Evolutionary conservation across 1,140 invertebrate species (phyloP).

Genomic region (Drosophila orosa): DNA sequence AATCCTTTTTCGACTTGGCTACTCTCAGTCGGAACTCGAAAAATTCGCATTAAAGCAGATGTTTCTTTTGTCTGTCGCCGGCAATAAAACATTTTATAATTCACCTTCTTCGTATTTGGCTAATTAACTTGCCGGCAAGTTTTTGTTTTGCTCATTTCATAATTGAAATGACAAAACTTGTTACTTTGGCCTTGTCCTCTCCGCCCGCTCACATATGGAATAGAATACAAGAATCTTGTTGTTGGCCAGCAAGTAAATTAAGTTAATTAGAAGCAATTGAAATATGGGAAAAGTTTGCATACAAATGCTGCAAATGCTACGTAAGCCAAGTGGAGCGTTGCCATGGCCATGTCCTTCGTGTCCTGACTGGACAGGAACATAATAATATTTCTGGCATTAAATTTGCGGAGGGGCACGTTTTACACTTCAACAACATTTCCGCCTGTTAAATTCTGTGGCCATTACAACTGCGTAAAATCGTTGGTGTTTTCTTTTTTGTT

Average conservation of each 20-base stretch:
- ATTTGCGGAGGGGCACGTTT: slow-evolving; percentile 62
- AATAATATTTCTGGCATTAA: slow-evolving; percentile 63
- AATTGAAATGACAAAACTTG: slow-evolving; percentile 46
- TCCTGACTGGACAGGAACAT: slow-evolving; percentile 28
- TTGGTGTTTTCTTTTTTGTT: slow-evolving; percentile 47
- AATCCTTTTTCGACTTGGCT: background rate
- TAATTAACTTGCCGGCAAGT: slow-evolving; percentile 41
- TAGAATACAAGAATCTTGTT: slow-evolving; percentile 18
- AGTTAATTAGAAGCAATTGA: slow-evolving; percentile 69
- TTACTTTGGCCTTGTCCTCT: slow-evolving; percentile 15
- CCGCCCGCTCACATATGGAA: slow-evolving; percentile 27
- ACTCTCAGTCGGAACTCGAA: background rate
- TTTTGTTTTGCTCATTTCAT: slow-evolving; percentile 43
- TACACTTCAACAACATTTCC: slow-evolving; percentile 73
- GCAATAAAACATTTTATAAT: slow-evolving; percentile 35
- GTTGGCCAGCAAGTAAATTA: slow-evolving; percentile 62
- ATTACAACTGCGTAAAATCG: slow-evolving; percentile 73
- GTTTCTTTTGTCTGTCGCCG: background rate
- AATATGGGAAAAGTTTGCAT: slow-evolving; percentile 75
- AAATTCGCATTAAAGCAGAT: background rate
- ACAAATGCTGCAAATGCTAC: slow-evolving; percentile 57
- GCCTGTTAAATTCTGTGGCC: slow-evolving; percentile 62
- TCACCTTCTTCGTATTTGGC: slow-evolving; percentile 36
- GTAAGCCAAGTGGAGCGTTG: slow-evolving; percentile 47
- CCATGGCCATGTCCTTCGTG: slow-evolving; percentile 17